Evolutionary conservation across 2,888 invertebrate genomes (phyloP).

Genomic region (Ectemnius cavifrons): DNA sequence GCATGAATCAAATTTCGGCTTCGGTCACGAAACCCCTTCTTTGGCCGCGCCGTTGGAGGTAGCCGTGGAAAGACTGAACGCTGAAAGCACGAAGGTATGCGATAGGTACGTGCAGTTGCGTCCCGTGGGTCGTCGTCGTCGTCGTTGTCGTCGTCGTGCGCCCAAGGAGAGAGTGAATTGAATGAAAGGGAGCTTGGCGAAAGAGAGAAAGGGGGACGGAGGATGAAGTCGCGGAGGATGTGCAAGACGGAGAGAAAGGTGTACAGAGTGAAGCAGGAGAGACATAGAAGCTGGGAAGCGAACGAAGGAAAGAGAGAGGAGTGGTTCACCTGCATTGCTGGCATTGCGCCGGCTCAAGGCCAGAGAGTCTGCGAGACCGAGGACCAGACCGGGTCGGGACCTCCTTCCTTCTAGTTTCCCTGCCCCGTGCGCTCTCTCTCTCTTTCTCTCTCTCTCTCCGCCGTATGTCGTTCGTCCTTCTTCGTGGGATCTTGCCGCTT

Average conservation of each 20-base stretch:
- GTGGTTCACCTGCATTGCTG: slow-evolving; percentile 78
- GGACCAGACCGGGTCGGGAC: slow-evolving; percentile 75
- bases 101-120: slow-evolving; percentile 36
- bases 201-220: slow-evolving; percentile 33
- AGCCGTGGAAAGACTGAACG: not conserved
- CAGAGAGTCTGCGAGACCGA: slow-evolving; percentile 74
- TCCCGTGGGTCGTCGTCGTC: slow-evolving; percentile 62
- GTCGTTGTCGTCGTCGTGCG: slow-evolving; percentile 57
- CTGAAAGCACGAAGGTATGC: not conserved
- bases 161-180: slow-evolving; percentile 71
- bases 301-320: slow-evolving; percentile 67
- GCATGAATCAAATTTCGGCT: too few relatives aligned
- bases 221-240: slow-evolving; percentile 49
- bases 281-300: slow-evolving; percentile 35
- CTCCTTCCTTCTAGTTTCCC: slow-evolving; percentile 74
- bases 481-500: slow-evolving; percentile 9
- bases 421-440: slow-evolving; percentile 60
- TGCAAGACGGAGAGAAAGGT: slow-evolving; percentile 49
- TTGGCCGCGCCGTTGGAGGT: not conserved
- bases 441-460: slow-evolving; percentile 43
- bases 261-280: slow-evolving; percentile 42
- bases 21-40: too few relatives aligned
- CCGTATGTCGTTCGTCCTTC: slow-evolving; percentile 27
- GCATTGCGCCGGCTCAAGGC: slow-evolving; percentile 77
- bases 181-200: slow-evolving; percentile 63